Base-by-base conservation (phyloP, 2,888 invertebrate species). In the Drosophila sordidula region DNA sequence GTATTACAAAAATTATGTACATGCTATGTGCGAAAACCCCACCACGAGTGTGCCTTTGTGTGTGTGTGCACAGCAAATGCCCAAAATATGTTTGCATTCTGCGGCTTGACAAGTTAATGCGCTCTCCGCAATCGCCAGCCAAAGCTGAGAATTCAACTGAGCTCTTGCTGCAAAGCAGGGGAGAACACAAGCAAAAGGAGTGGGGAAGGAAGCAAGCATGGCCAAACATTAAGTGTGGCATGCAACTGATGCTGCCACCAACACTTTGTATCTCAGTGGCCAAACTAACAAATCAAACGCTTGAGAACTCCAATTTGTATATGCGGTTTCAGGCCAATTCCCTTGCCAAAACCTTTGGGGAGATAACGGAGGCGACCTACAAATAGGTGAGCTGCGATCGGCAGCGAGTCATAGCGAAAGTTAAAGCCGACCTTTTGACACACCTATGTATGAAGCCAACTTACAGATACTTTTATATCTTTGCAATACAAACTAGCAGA, bases 91-190 rank as follows among this genome's bases (percentile, higher is more conserved):
- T 90, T 90, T 87, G 81, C 80, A 89, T 87, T 84, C 80, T 54
- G 78, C 76, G 84, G 80, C 79, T 83, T 91, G 90, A 90, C 89
- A 90, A 89, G 78, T 90, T 90, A 90, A 90, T 91, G 90, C 90
- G 75, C 75, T 71, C 66, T 58, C 66, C 63, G 59, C 78, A 68
- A 75, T 75, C 76, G 71, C 65, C 76, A 58, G 44, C 36, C 45
- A 55, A 52, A 68, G 41, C 50, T 39, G 12, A 46, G 45, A 52
- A 38, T 59, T 64, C 32, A 51, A 52, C 52, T 29, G 9, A 29
- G 34, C 1, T 34, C 12, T 6, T 12, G 32, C 32, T 32, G 32
- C 32, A 11, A 32, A 16, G 14, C 38, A 1, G 9, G 9, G 39
- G 16, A 16, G n/a, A 22, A 3, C 2, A 22, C 4, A 22, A 22